These are phyloP conservation scores for Stichodactyla helianthus DNA, from an alignment of 64 coral and sea anemone genomes.

Conservation along the genomic window DNA sequence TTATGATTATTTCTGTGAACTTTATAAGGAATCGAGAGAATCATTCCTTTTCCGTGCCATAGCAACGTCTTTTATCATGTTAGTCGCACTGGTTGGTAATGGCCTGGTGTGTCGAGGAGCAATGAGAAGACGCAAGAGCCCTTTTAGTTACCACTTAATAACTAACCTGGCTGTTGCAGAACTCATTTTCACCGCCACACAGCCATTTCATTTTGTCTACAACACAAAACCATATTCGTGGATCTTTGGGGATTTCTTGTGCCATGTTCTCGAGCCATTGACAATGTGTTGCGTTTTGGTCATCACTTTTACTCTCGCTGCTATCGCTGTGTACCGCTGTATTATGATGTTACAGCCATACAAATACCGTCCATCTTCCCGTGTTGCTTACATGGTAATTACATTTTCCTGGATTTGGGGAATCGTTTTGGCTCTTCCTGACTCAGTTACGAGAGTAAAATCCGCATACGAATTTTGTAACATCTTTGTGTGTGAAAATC, in stretches of 20 bases:
- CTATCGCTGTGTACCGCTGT: background rate
- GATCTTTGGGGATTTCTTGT: conserved; percentile 3
- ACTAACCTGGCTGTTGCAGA: background rate
- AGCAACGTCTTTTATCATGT: background rate
- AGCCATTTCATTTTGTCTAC: background rate
- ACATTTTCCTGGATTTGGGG: background rate
- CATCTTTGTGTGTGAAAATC: background rate
- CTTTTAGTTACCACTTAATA: background rate
- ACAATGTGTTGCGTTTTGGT: background rate
- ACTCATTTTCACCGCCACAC: background rate
- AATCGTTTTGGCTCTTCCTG: background rate
- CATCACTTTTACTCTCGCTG: background rate
- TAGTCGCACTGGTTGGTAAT: background rate
- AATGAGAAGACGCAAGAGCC: background rate
- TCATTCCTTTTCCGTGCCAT: background rate
- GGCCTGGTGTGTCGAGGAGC: background rate
- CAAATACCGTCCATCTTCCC: background rate
- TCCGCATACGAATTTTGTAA: background rate
- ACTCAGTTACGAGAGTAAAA: background rate
- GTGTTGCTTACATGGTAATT: background rate
- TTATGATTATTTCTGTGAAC: background rate
- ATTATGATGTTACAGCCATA: background rate
- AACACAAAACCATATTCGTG: background rate
- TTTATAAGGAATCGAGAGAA: background rate
- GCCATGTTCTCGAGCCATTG: background rate